Base-by-base conservation (phyloP, 2,888 invertebrate genomes). In the Aphodius granarius region DNA sequence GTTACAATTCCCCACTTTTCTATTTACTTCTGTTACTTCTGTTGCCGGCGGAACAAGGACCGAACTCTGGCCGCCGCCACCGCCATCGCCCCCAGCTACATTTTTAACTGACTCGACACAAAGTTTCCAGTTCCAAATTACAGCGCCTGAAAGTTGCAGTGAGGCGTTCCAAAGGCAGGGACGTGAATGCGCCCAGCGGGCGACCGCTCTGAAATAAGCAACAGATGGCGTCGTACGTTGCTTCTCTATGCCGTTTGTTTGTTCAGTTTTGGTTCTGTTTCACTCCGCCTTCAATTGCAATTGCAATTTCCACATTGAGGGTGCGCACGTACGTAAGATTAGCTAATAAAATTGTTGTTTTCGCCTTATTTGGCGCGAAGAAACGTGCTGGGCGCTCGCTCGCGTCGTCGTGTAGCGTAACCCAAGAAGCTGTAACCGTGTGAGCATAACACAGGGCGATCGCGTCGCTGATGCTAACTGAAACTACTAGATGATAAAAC, bases 251-350 rank as follows among this genome's bases (percentile, higher is more conserved):
- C 9, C 68, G 68, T 20, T 22, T 68, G 22, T 68, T 68, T 68
- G 68, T 22, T 20, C 68, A 68, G 68, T 68, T 68, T 68, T 68
- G 19, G 68, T 22, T 20, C 68, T 20, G 68, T 68, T 68, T 68
- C 22, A 16, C 20, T 20, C 68, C 19, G 68, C 22, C 20, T 68
- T 68, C 68, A 68, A 68, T 68, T 5, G 68, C 21, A 21, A 68
- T 68, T 21, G 19, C 68, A 15, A 68, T 68, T 68, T 43, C 43
- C 43, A 43, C 43, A 43, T 43, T 13, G 43, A n/a, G 43, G 43
- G 6, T 20, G 21, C 68, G 20, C 68, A 68, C 68, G 68, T 68
- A 68, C 20, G 21, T 68, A 68, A 20, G 68, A 22, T n/a, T 68
- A 20, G 19, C 21, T n/a, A n/a, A 68, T 68, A 68, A 68, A 68